Evolutionary conservation across 2,888 invertebrate species (phyloP), one percentile per base, ranked within the genome.

Genomic region (Netelia melanura): DNA sequence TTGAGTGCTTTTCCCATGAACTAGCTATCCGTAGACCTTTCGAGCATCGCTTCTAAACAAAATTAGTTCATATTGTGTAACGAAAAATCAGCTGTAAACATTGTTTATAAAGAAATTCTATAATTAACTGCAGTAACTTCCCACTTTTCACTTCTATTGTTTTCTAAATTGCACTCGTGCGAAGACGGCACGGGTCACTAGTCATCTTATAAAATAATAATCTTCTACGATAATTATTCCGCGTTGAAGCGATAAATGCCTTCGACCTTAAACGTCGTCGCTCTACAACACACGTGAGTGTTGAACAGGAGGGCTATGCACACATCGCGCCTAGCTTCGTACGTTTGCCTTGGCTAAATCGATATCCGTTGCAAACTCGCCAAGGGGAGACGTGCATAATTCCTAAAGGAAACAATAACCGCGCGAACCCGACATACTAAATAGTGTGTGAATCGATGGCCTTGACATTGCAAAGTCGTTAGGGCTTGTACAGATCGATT

Each of bases 341-440:
- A 56, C 44, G 58, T 71, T 64, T 48, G 43, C 68, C n/a, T 76
- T 56, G 70, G 71, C 14, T 74, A 58, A 81, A 85, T 85, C 84
- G 81, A 85, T 85, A 85, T 65, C 14, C 62, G 72, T 62, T 54
- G 48, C 78, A 71, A 3, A 58, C 48, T 14, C 44, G 25, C 25
- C 54, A 23, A 43, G 38, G 10, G 21, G 62, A 38, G 54, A 64
- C 65, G 68, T 72, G 74, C 84, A 79, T 81, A 81, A 85, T 85
- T 81, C 44, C 81, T 81, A 44, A 75, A 58, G 52, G 70, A 81
- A 58, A 78, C 75, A 70, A 85, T 85, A 75, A 74, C 56, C 38
- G 17, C 70, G 30, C 58, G 61, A 44, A 14, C 43, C 54, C 21
- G 23, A 61, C 58, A 44, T 23, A 70, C 56, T 62, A 64, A 78